Conservation (phyloP, 2,888 invertebrate species). For the Coronaproctus castanopsis region DNA sequence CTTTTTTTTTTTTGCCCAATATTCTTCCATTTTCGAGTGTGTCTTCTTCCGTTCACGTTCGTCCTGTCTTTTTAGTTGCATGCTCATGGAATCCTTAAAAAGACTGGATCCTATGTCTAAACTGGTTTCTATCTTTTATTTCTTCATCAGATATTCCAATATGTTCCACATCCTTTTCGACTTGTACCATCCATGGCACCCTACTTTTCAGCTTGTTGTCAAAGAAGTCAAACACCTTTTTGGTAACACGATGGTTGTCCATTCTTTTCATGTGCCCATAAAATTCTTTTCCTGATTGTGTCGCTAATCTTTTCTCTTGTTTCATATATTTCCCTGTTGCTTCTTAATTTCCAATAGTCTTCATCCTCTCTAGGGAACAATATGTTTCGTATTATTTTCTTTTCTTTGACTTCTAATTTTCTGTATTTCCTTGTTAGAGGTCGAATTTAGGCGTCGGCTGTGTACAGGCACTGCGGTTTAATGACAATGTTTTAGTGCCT, state of each 20-base stretch:
- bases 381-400: no score
- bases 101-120: background rate
- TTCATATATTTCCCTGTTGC: no score
- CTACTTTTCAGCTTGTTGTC: background rate
- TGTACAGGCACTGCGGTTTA: background rate
- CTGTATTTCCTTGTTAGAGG: background rate
- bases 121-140: background rate
- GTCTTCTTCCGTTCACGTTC: no score
- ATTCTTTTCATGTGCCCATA: background rate
- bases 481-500: background rate
- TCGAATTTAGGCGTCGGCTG: background rate
- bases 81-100: background rate
- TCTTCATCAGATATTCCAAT: background rate
- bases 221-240: background rate
- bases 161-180: background rate
- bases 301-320: background rate
- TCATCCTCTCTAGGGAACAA: background rate
- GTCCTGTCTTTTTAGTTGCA: background rate
- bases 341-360: background rate
- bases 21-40: no score
- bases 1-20: no score
- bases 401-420: background rate
- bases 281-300: background rate
- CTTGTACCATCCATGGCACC: background rate
- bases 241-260: background rate